Evolutionary conservation across 2,797 vertebrate genomes (phyloP).

Genomic region (Buphagus erythrorhynchus): DNA sequence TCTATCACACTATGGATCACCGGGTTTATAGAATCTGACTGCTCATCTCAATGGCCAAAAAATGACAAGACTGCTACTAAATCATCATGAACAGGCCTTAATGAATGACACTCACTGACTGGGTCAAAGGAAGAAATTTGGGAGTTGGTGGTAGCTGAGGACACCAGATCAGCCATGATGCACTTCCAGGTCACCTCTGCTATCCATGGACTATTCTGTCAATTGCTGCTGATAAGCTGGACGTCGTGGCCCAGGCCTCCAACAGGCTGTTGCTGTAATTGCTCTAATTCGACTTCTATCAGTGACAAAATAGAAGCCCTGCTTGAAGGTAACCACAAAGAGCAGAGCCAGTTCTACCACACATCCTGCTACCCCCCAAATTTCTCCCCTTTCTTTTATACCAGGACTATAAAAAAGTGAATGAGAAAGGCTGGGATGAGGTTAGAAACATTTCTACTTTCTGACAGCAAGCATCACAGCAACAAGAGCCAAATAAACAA

Average conservation of each 20-base stretch:
- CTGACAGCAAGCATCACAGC: background rate
- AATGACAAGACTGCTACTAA: background rate
- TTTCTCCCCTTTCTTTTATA: background rate
- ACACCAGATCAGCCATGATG: background rate
- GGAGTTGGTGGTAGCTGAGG: background rate
- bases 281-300: background rate
- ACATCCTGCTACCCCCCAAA: background rate
- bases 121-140: background rate
- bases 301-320: background rate
- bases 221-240: background rate
- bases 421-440: background rate
- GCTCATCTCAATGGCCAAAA: background rate
- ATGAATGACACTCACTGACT: background rate
- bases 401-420: background rate
- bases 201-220: background rate
- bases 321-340: background rate
- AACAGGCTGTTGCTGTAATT: background rate
- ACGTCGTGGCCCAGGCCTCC: background rate
- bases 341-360: background rate
- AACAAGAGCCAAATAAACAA: background rate
- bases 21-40: accelerated
- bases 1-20: background rate
- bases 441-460: background rate
- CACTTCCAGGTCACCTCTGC: background rate
- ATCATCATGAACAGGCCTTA: accelerated